phyloP scores from a whole-genome alignment of 1,140 invertebrate species.

The Drosophila navojoa region DNA sequence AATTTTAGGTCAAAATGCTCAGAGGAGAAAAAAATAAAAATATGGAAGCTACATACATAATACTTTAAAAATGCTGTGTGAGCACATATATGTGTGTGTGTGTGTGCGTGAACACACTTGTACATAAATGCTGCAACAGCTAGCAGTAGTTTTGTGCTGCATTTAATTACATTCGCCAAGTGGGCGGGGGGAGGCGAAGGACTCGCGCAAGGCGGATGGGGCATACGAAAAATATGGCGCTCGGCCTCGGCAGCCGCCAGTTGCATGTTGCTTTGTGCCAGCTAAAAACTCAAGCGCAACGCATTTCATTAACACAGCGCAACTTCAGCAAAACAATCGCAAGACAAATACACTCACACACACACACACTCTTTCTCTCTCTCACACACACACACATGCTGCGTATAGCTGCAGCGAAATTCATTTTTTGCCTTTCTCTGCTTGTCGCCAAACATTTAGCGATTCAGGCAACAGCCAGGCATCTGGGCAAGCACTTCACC shows the following conservation, averaged over 20 bases:
- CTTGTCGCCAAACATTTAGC: slow-evolving; percentile 69
- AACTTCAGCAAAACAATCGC: slow-evolving; percentile 73
- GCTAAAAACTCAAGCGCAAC: slow-evolving; percentile 71
- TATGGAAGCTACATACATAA: slow-evolving; percentile 53
- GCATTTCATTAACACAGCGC: slow-evolving; percentile 80
- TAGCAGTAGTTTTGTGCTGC: slow-evolving; percentile 74
- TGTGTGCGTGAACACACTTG: slow-evolving; percentile 30
- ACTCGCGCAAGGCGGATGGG: background rate
- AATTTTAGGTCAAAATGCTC: slow-evolving; percentile 79
- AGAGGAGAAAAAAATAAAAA: slow-evolving; percentile 20
- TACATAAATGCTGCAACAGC: slow-evolving; percentile 59
- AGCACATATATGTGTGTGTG: background rate
- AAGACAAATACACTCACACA: slow-evolving; percentile 41
- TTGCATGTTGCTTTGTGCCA: slow-evolving; percentile 56
- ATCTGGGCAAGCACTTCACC: slow-evolving; percentile 58
- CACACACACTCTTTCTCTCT: slow-evolving; percentile 11
- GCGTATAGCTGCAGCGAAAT: slow-evolving; percentile 49
- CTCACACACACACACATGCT: slow-evolving; percentile 21
- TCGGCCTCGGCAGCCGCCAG: slow-evolving; percentile 51
- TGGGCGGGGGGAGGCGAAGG: slow-evolving; percentile 16
- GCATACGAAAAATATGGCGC: slow-evolving; percentile 52
- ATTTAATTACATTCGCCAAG: slow-evolving; percentile 75
- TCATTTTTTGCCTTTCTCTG: slow-evolving; percentile 44
- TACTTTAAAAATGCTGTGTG: slow-evolving; percentile 57
- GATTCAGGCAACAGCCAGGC: slow-evolving; percentile 35